phyloP scores from a whole-genome alignment of 2,797 vertebrate genomes.

The Sparus aurata region DNA sequence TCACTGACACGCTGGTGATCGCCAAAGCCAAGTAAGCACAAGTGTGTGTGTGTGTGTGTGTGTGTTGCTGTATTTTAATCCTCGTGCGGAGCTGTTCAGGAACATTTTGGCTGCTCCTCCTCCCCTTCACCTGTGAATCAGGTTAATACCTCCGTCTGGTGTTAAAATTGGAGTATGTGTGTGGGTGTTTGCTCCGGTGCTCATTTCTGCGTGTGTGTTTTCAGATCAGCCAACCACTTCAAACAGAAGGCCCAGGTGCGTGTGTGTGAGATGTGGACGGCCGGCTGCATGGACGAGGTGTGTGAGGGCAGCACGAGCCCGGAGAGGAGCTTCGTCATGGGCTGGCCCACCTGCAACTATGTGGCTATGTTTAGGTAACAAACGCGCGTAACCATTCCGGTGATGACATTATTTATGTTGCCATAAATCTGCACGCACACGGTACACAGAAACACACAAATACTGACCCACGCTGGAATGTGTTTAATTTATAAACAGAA shows the following conservation, averaged over 20 bases:
- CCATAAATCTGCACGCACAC: neutral
- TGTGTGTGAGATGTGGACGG: constrained; percentile 89
- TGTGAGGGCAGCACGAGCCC: constrained; percentile 88
- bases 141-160: constrained; percentile 3
- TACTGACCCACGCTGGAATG: neutral
- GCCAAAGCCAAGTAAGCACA: constrained; percentile 88
- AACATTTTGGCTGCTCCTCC: neutral
- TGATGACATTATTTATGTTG: neutral
- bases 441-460: neutral
- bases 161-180: constrained; percentile 6
- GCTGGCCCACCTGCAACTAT: constrained; percentile 93
- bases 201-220: constrained; percentile 57
- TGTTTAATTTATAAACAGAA: constrained; percentile 1
- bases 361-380: constrained; percentile 90
- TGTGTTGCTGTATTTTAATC: neutral
- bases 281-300: constrained; percentile 87
- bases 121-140: neutral
- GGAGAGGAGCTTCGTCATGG: constrained; percentile 90
- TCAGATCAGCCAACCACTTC: constrained; percentile 81
- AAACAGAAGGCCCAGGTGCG: constrained; percentile 89
- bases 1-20: constrained; percentile 88
- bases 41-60: neutral
- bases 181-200: neutral
- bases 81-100: constrained; percentile 49
- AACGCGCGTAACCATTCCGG: neutral